These are phyloP conservation scores for Scotopteryx bipunctaria DNA, from an alignment of 2,888 invertebrate species.

Conservation along the genomic window DNA sequence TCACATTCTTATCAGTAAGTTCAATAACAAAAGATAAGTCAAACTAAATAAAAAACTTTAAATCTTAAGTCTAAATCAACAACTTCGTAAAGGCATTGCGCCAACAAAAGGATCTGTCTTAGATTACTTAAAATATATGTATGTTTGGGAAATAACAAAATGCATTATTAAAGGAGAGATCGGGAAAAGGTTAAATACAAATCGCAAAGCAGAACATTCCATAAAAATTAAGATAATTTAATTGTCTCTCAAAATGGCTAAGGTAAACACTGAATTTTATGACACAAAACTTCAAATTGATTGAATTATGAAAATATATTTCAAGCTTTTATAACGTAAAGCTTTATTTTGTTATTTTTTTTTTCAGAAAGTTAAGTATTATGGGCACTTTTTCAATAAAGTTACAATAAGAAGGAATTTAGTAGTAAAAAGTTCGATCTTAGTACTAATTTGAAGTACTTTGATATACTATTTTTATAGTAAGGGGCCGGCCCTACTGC, in stretches of 20 bases:
- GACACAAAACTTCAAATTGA: neutral
- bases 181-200: constrained; percentile 11
- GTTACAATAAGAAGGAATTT: neutral
- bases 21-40: constrained; percentile 17
- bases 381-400: constrained; percentile 5
- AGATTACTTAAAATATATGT: constrained; percentile 7
- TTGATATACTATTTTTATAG: neutral
- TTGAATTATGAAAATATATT: neutral
- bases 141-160: constrained; percentile 18
- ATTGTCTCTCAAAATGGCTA: too few species aligned
- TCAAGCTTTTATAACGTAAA: constrained; percentile 5
- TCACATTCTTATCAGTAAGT: constrained; percentile 10
- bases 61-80: constrained; percentile 63
- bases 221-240: neutral
- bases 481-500: too few species aligned
- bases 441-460: too few species aligned
- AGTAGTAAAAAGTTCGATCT: too few species aligned
- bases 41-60: constrained; percentile 51
- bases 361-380: constrained; percentile 3
- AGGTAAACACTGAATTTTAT: too few species aligned
- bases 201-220: constrained; percentile 8
- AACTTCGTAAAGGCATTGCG: constrained; percentile 50
- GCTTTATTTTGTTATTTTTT: too few species aligned
- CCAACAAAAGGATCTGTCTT: constrained; percentile 23
- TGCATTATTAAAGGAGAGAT: constrained; percentile 11